Evolutionary conservation across 2,113 vertebrate genomes (phyloP), one percentile per base, ranked within the genome.

Genomic region (Coryphaenoides rupestris): DNA sequence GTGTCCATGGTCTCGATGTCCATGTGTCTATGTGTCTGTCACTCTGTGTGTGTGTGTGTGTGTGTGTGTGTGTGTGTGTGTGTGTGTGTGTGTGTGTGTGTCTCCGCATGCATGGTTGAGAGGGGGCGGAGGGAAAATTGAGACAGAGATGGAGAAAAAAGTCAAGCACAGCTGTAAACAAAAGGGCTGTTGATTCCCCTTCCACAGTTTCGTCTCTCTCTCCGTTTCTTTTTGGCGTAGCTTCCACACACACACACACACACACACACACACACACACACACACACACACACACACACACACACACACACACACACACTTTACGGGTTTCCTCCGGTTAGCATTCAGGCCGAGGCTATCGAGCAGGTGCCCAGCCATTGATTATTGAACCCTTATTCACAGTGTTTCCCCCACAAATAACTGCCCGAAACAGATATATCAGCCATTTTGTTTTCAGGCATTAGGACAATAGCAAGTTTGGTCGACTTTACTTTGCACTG

Each of bases 121-220:
- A 50, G 60, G n/a, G n/a, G n/a, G n/a, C n/a, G n/a, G 5, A 40
- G 56, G 16, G 40, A 16, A 60, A 22, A 46, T 21, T 15, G 49
- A 75, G 71, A 65, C 65, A 55, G 72, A 68, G 62, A 68, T 64
- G 58, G 49, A 69, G 73, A 65, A 60, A 40, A 40, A 40, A 40
- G 33, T 12, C 71, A 23, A 45, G 66, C 28, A 19, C 85, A 88
- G 83, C 84, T 88, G 84, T 68, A 73, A 79, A 89, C 86, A 89
- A 89, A 88, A 81, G 55, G 19, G 19, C 75, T 56, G 72, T 87
- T 88, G 68, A 87, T 84, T 69, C 75, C 54, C 60, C 12, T 52
- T 66, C 58, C 6, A 57, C 69, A 62, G 77, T 57, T 75, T 66
- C 69, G 69, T 40, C 58, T 50, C 24, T 40, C 15, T 70, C 68